Conservation (phyloP, 1,140 invertebrate genomes). For the Chironomus striatipennis region DNA sequence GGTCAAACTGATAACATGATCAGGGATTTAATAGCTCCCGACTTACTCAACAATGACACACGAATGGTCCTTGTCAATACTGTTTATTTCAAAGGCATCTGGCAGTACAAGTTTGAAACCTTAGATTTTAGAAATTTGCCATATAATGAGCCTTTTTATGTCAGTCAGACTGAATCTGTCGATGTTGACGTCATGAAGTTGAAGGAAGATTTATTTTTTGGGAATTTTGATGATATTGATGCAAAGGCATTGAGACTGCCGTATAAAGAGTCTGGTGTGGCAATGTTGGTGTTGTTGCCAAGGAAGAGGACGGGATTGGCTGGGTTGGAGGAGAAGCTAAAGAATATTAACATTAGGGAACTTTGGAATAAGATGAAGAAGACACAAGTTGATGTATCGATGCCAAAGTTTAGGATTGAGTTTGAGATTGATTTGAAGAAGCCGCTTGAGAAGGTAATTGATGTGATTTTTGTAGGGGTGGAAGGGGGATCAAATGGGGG, state of each 20-base stretch:
- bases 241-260: constrained; percentile 42
- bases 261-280: constrained; percentile 43
- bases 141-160: constrained; percentile 39
- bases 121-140: constrained; percentile 31
- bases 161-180: constrained; percentile 35
- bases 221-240: constrained; percentile 36
- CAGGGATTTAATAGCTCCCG: constrained; percentile 51
- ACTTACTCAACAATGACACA: constrained; percentile 45
- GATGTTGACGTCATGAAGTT: constrained; percentile 43
- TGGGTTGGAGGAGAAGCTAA: constrained; percentile 44
- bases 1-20: constrained; percentile 65
- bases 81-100: constrained; percentile 70
- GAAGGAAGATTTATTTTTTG: constrained; percentile 38
- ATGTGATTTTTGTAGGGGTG: no score
- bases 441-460: constrained; percentile 44
- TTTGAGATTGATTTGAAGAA: constrained; percentile 48
- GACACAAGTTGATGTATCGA: constrained; percentile 43
- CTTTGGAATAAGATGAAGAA: constrained; percentile 31
- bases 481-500: no score
- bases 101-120: constrained; percentile 40
- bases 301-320: constrained; percentile 45
- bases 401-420: constrained; percentile 67
- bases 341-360: constrained; percentile 38
- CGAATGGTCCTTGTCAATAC: constrained; percentile 69
- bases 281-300: constrained; percentile 52